Evolutionary conservation across 2,113 vertebrate species (phyloP).

Genomic region (Penelope pileata): DNA sequence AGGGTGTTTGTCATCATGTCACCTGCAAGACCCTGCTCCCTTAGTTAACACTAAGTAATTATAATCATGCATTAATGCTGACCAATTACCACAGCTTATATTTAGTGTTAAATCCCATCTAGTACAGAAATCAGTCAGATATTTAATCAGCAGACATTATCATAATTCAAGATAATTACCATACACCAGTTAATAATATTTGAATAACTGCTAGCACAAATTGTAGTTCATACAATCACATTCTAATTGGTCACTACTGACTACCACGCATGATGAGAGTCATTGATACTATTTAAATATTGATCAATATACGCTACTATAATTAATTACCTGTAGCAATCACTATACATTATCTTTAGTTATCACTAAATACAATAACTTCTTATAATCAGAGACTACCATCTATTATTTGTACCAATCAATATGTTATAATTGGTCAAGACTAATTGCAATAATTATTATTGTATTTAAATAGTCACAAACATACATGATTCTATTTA

Average conservation of each 20-base stretch:
- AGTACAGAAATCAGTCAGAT: neutral
- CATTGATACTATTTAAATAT: neutral
- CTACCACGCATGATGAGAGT: rapidly evolving
- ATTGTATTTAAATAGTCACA: neutral
- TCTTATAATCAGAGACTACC: neutral
- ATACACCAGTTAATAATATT: neutral
- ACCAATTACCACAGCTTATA: neutral
- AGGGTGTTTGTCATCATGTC: too few relatives aligned
- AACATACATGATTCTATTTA: neutral
- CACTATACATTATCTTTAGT: neutral
- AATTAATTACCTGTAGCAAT: neutral
- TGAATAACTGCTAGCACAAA: neutral
- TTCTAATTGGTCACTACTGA: neutral
- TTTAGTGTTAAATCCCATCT: neutral
- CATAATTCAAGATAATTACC: neutral
- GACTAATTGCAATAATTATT: neutral
- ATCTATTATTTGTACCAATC: neutral
- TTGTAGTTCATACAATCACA: neutral
- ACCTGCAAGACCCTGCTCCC: too few relatives aligned
- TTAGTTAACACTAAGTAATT: neutral
- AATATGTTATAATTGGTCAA: neutral
- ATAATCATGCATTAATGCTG: neutral
- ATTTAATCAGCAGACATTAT: neutral
- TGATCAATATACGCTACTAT: neutral
- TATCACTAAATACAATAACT: neutral